phyloP scores from a whole-genome alignment of 2,113 vertebrate species.

The Deroptyus accipitrinus region DNA sequence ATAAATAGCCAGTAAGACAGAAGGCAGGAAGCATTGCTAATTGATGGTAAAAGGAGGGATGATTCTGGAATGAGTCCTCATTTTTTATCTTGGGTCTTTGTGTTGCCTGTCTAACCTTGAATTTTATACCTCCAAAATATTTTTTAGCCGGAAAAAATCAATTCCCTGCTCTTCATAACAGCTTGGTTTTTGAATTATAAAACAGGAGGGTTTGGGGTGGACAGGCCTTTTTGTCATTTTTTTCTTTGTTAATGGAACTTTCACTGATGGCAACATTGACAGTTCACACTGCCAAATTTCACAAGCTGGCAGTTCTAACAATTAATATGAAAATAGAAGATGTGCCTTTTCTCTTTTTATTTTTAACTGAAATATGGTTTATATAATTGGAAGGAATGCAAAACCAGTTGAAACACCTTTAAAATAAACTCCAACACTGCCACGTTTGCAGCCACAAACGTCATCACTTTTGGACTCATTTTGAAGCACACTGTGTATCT shows the following conservation, averaged over 20 bases:
- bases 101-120: not conserved
- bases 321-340: conserved; percentile 4
- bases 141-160: not conserved
- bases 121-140: not conserved
- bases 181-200: not conserved
- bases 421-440: not conserved
- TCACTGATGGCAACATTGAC: not conserved
- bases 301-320: not conserved
- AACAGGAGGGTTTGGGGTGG: not conserved
- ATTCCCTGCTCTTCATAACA: not conserved
- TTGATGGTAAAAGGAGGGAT: not conserved
- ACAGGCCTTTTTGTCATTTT: not conserved
- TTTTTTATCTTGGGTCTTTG: not conserved
- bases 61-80: not conserved
- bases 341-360: not conserved
- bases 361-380: not conserved
- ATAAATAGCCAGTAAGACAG: not conserved
- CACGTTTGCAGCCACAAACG: not conserved
- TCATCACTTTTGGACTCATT: not conserved
- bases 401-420: not conserved
- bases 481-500: not conserved
- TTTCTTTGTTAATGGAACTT: not conserved
- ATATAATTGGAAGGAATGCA: not conserved
- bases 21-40: not conserved
- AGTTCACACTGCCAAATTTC: not conserved